Evolutionary conservation across 30 jellyfish, hydroid and myxozoan species (phyloP).

Genomic region (Aurelia sp.): DNA sequence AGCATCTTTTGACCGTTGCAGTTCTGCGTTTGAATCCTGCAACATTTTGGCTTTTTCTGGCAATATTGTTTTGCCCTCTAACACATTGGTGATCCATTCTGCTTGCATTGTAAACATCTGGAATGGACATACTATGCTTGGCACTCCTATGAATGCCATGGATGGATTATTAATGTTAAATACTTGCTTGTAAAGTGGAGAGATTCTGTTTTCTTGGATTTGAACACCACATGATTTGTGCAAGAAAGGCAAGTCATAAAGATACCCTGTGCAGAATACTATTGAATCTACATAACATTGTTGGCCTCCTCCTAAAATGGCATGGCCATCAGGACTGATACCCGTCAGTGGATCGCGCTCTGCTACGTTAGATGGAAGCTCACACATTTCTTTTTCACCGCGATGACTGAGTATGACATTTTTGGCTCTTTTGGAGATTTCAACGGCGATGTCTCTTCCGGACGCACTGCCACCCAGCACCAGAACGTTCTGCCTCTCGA

Average conservation of each 20-base stretch:
- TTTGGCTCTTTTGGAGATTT: conserved; percentile 61
- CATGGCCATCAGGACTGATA: conserved; percentile 45
- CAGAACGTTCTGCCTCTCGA: conserved; percentile 39
- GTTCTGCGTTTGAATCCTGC: conserved; percentile 38
- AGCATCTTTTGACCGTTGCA: background rate
- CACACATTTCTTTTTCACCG: conserved; percentile 42
- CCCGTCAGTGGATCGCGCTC: conserved; percentile 54
- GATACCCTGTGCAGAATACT: conserved; percentile 87
- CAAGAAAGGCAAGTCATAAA: conserved; percentile 76
- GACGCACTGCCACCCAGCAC: conserved; percentile 90
- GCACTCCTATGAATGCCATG: conserved; percentile 83
- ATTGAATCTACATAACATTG: conserved; percentile 67
- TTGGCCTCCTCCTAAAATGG: conserved; percentile 50
- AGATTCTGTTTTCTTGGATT: conserved; percentile 39
- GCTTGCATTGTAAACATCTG: conserved; percentile 78
- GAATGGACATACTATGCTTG: conserved; percentile 71
- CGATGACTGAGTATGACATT: conserved; percentile 70
- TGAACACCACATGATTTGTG: conserved; percentile 43
- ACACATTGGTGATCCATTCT: conserved; percentile 52
- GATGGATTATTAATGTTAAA: conserved; percentile 68
- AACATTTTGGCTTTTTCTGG: conserved; percentile 69
- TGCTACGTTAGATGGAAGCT: conserved; percentile 56
- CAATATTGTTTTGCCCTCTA: conserved; percentile 45
- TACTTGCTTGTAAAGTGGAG: conserved; percentile 75
- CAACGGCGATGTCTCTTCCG: conserved; percentile 84